Base-by-base conservation (phyloP, 1,140 invertebrate genomes). In the Dendroctonus ponderosae region DNA sequence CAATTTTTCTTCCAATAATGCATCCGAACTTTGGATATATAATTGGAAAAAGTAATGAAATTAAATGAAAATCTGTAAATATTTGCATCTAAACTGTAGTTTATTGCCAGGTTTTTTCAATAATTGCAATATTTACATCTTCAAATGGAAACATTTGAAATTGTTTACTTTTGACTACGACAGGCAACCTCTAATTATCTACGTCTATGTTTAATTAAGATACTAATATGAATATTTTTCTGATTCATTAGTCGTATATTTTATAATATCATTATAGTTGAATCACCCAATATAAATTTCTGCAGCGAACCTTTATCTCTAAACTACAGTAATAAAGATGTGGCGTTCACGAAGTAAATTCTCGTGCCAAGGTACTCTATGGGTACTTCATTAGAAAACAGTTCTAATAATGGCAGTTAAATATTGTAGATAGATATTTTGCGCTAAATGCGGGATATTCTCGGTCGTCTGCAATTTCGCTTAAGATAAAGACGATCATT, bases 371-470 rank as follows among this genome's bases (percentile, higher is more conserved):
- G 41, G 26, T 41, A 64, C 51, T 56, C 26, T 53, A 56, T 56
- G 51, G 43, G 62, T 64, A 51, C 60, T 62, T 62, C 60, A 49
- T 62, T 62, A 62, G 46, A 49, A 48, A 64, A 64, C 62, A 64
- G 62, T 64, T 64, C 53, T 64, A 64, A 64, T 64, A 56, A 51
- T 44, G 52, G 41, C 49, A 64, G 40, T 52, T 49, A 52, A 64
- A 41, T 56, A 40, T 56, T 56, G 48, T 64, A 64, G 62, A 43
- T 56, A 41, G 51, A 63, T 54, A 63, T 63, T 63, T 54, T 63
- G 50, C 52, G 62, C 51, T 64, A 64, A 64, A 64, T 56, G 51
- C 37, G 62, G 42, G n/a, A 57, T 64, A 39, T 15, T 51, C 51
- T 11, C 40, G 14, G 42, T 38, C 38, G 12, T 62, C 15, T 14